Evolutionary conservation across 2,888 invertebrate species (phyloP).

Genomic region (Phortica magna): DNA sequence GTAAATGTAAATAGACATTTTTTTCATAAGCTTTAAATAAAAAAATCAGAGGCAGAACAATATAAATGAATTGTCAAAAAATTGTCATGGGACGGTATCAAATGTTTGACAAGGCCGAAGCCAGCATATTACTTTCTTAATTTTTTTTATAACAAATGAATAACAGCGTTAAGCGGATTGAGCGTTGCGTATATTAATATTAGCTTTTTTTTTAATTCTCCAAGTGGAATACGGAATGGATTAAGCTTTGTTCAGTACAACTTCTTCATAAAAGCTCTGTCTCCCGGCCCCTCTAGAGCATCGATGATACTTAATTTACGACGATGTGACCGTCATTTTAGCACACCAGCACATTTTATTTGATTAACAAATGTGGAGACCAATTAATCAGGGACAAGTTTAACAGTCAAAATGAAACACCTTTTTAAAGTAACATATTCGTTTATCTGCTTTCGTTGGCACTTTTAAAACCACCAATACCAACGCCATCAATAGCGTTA

Average conservation of each 20-base stretch:
- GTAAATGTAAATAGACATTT: no score
- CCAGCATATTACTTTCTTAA: no score
- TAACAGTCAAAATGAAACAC: slow-evolving; percentile 68
- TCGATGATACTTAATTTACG: slow-evolving; percentile 11
- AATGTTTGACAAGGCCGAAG: no score
- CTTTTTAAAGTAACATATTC: slow-evolving; percentile 53
- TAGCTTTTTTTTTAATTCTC: slow-evolving; percentile 40
- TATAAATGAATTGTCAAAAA: no score
- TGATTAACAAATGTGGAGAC: slow-evolving; percentile 66
- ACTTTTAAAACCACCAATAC: slow-evolving; percentile 36
- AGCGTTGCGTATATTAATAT: slow-evolving; percentile 39
- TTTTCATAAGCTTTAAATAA: no score
- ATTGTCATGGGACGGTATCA: no score
- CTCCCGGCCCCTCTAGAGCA: slow-evolving; percentile 33
- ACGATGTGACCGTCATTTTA: not conserved
- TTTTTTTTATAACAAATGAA: not conserved
- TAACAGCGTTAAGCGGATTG: not conserved
- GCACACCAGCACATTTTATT: slow-evolving; percentile 50
- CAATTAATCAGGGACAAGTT: slow-evolving; percentile 74
- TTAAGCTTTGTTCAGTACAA: slow-evolving; percentile 20
- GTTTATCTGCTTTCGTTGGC: slow-evolving; percentile 44
- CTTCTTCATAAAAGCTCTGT: slow-evolving; percentile 23
- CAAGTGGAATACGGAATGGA: slow-evolving; percentile 28
- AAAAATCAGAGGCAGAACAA: no score
- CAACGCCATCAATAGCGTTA: slow-evolving; percentile 45